phyloP scores from a whole-genome alignment of 2,888 invertebrate species.

The Cistogaster globosa region DNA sequence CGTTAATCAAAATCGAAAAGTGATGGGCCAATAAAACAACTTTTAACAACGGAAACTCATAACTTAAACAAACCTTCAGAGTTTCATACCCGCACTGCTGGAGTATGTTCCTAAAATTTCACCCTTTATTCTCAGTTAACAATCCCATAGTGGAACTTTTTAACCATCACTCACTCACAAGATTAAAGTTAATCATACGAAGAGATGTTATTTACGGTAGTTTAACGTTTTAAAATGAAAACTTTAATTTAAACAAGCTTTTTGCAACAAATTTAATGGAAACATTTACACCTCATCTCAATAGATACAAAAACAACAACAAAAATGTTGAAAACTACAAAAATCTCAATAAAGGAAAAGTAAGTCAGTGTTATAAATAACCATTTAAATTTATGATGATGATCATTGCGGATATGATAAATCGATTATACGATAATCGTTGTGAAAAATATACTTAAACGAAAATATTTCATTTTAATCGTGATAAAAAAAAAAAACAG shows the following conservation, averaged over 20 bases:
- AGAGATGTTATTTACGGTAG: slow-evolving; percentile 61
- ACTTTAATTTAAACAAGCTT: slow-evolving; percentile 48
- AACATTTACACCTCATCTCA: slow-evolving; percentile 70
- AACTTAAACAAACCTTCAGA: too few species aligned
- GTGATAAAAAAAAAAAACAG: not conserved
- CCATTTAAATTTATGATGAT: slow-evolving; percentile 23
- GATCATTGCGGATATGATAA: slow-evolving; percentile 2
- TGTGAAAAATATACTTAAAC: slow-evolving; percentile 7
- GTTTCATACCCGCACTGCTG: too few species aligned
- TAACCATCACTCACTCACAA: slow-evolving; percentile 3
- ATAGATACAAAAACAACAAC: slow-evolving; percentile 23
- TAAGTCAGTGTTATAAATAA: slow-evolving; percentile 43
- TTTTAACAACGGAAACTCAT: too few species aligned
- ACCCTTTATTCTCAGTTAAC: too few species aligned
- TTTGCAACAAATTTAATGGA: slow-evolving; percentile 67
- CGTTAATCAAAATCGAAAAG: too few species aligned
- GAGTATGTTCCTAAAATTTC: too few species aligned
- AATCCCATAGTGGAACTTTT: slow-evolving; percentile 24
- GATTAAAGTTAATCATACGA: slow-evolving; percentile 60
- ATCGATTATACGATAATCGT: slow-evolving; percentile 43
- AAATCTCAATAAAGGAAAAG: slow-evolving; percentile 33
- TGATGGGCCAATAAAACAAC: too few species aligned
- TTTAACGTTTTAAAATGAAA: slow-evolving; percentile 37
- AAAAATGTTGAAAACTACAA: slow-evolving; percentile 21
- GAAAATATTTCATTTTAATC: slow-evolving; percentile 32